A percentile compares a stretch with the other conserved stretches of the same genome.
Evolutionary conservation across 2,888 invertebrate genomes (phyloP).

Genomic region (Adineta ricciae): DNA sequence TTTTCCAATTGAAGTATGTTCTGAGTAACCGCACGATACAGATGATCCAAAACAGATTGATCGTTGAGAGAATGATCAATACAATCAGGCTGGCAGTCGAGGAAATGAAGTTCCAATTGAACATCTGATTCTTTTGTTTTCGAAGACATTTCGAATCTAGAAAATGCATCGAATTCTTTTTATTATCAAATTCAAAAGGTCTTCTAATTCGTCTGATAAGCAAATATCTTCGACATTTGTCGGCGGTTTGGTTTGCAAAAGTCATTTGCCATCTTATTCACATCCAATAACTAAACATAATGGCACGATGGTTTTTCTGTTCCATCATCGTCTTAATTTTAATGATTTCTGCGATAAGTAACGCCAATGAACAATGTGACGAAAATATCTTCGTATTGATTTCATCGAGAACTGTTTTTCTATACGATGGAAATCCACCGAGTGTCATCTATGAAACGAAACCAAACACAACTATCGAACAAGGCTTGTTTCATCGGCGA

Average conservation of each 20-base stretch:
- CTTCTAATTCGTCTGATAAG: neutral
- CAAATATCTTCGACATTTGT: neutral
- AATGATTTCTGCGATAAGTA: neutral
- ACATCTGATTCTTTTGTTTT: neutral
- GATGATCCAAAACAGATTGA: neutral
- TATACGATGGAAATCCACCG: neutral
- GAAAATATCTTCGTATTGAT: neutral
- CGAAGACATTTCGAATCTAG: neutral
- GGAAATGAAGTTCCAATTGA: neutral
- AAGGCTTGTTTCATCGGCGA: neutral
- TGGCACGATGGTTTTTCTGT: neutral
- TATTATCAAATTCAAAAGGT: neutral
- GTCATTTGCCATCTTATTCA: neutral
- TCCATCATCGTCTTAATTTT: neutral
- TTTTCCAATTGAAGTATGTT: neutral
- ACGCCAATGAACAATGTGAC: neutral
- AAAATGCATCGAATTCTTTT: too few relatives aligned
- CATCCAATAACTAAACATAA: neutral
- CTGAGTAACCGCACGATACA: neutral
- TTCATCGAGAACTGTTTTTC: neutral
- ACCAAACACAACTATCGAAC: neutral
- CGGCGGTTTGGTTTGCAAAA: neutral
- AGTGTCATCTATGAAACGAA: neutral
- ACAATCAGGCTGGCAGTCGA: neutral
- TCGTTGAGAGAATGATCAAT: neutral